Evolutionary conservation across 1,140 invertebrate species (phyloP), one percentile per base, ranked within the genome.

Genomic region (Trinorchestia longiramus): DNA sequence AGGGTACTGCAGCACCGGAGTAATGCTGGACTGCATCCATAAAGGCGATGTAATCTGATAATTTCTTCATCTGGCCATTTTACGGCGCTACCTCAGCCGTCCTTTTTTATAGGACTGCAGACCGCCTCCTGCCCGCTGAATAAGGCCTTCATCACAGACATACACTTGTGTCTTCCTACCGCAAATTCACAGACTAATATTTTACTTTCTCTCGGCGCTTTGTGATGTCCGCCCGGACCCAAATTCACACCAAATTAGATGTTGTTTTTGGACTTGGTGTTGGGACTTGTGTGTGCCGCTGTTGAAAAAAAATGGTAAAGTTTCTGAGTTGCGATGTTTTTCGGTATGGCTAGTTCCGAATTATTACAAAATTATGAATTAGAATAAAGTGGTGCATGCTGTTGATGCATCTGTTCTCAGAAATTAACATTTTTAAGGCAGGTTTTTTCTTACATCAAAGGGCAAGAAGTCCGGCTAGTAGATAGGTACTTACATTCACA

Each of bases 41-140:
- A 90, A 90, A 90, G 88, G 41, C 88, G 88, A 90, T 90, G 88
- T 90, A 90, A 90, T 90, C 88, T 90, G 88, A 90, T 90, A 90
- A 90, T 90, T 90, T 90, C 88, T 90, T 90, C 88, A 90, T 90
- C 88, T 43, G 43, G 88, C 88, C 41, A 90, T 43, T 90, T 90
- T 90, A 90, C 28, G 88, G 43, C 41, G 88, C 88, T 90, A 90
- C 88, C 88, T 42, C 43, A 43, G 41, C 43, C 88, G 6, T 90
- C 88, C 88, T 42, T 90, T 87, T 90, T 90, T 77, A 77, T 77
- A 77, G 62, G 62, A 77, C 62, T 28, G 15, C 15, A 77, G 62
- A 36, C 62, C 62, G 62, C 62, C 62, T 11, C 62, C 62, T 77
- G 62, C 62, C 62, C 62, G 62, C 62, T 3, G 28, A 77, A 77